phyloP scores from a whole-genome alignment of 1,140 invertebrate genomes.

The Calliphora vicina region DNA sequence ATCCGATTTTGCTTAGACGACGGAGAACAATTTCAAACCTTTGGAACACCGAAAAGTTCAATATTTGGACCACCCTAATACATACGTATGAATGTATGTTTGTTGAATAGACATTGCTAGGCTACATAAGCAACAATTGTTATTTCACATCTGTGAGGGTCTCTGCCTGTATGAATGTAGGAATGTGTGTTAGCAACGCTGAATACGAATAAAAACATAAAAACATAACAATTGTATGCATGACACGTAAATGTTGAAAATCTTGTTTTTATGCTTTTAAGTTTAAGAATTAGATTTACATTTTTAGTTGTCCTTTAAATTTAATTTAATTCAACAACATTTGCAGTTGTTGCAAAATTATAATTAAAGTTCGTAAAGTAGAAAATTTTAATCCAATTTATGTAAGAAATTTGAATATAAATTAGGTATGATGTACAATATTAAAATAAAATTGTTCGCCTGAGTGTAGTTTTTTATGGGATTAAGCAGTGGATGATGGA shows the following conservation, averaged over 20 bases:
- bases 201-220: neutral
- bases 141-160: too few species aligned
- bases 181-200: neutral
- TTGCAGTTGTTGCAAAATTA: neutral
- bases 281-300: neutral
- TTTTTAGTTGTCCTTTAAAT: neutral
- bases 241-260: constrained; percentile 37
- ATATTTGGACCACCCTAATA: too few species aligned
- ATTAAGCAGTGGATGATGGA: too few species aligned
- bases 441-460: too few species aligned
- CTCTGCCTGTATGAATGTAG: too few species aligned
- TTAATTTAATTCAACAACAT: neutral
- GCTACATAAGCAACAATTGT: neutral
- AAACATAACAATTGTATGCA: neutral
- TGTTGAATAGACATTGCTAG: neutral
- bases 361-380: neutral
- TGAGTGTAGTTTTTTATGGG: too few species aligned
- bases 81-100: too few species aligned
- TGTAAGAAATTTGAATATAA: neutral
- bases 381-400: neutral
- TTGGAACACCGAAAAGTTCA: too few species aligned
- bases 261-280: neutral
- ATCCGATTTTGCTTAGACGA: too few species aligned
- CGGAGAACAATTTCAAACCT: too few species aligned
- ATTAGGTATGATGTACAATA: too few species aligned